Conservation (phyloP, 2,888 invertebrate genomes). For the Leptarthrus brevirostris region DNA sequence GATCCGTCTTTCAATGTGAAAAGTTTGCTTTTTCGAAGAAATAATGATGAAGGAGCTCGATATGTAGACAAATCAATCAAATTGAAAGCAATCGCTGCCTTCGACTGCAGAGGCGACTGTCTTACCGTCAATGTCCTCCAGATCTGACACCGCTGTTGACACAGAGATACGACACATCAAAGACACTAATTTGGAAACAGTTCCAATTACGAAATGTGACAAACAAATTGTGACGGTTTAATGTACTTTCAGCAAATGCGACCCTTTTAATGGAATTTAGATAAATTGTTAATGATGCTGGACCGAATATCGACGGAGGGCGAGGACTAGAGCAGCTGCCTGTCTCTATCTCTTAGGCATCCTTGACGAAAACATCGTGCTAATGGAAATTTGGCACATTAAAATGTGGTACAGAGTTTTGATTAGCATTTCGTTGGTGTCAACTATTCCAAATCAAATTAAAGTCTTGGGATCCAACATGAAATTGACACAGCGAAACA, state of each 20-base stretch:
- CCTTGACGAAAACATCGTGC: slow-evolving; percentile 5
- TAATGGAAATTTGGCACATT: slow-evolving; percentile 49
- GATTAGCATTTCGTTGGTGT: slow-evolving; percentile 57
- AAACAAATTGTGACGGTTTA: neutral
- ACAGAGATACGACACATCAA: neutral
- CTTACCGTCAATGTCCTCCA: slow-evolving; percentile 12
- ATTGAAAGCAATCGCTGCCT: slow-evolving; percentile 14
- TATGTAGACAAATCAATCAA: slow-evolving; percentile 33
- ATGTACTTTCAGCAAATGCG: neutral
- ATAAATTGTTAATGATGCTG: slow-evolving; percentile 12
- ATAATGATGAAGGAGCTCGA: slow-evolving; percentile 26
- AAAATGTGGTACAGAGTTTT: slow-evolving; percentile 57
- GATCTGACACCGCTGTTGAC: neutral
- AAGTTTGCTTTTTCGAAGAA: slow-evolving; percentile 22
- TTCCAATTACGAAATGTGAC: neutral
- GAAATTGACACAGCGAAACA: slow-evolving; percentile 72
- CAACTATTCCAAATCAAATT: slow-evolving; percentile 59
- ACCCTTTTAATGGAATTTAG: neutral
- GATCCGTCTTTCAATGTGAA: neutral
- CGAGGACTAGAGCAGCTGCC: neutral
- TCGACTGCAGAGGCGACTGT: neutral
- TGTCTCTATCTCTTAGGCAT: too few species aligned
- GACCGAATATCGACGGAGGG: neutral
- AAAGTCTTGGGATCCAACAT: slow-evolving; percentile 59
- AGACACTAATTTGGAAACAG: neutral